Base-by-base conservation (phyloP, 2,888 invertebrate genomes). In the Acrocera orbiculus region DNA sequence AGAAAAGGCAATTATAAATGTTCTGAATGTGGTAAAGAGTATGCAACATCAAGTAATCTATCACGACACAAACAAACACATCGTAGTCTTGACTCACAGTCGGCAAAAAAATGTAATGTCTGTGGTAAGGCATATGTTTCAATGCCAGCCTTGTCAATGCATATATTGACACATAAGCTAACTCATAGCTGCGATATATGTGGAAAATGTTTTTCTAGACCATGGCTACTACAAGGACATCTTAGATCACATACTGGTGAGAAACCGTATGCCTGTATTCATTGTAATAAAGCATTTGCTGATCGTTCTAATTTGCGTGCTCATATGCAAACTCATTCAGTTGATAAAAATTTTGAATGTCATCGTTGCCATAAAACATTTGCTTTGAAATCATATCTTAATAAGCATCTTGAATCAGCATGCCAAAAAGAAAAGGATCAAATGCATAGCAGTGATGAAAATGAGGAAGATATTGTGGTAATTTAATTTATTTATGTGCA, bases 121-220 rank as follows among this genome's bases (percentile, higher is more conserved):
- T 95, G 93, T 62, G 86, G 87, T 47, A 92, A 93, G 62, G 87
- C 87, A 5, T 95, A 95, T 64, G 95, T 95, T 34, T 87, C 86
- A 45, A 95, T 95, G 93, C 95, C 95, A 1, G 93, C 95, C 6
- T 67, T 95, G 36, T 87, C 93, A 34, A 92, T 87, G 81, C 89
- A 85, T 59, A 73, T 87, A 40, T 69, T 82, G 32, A 93, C 90
- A 28, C 95, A 95, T 65, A 87, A 87, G 54, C 70, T 92, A 48
- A 76, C 77, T 19, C 92, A 95, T 66, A 78, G 79, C 50, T 95
- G 95, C 59, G 76, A 77, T 37, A 76, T 89, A 29, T 95, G 95
- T 61, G 86, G 86, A 37, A 95, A 95, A 61, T 73, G 83, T 50
- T 95, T 96, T 66, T 87, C 87, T 14, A 69, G 95, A 24, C 90